phyloP scores from a whole-genome alignment of 2,888 invertebrate genomes.

The Macrosiphum euphorbiae region DNA sequence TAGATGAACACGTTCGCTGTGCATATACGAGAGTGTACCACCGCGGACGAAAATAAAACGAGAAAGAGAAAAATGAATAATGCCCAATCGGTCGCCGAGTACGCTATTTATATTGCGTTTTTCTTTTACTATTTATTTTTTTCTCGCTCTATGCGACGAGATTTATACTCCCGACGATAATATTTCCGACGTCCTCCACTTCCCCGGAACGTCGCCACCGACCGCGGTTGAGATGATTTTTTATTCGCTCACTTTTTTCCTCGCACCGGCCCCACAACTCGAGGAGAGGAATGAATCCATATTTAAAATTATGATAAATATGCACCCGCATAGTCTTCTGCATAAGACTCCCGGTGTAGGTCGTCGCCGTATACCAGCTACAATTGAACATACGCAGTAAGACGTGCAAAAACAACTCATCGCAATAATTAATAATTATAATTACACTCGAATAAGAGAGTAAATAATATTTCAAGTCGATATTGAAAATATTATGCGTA shows the following conservation, averaged over 20 bases:
- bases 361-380: neutral
- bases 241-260: neutral
- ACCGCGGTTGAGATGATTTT: neutral
- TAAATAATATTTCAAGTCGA: neutral
- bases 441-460: neutral
- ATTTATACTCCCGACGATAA: neutral
- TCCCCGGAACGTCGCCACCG: neutral
- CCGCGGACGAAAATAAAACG: slow-evolving; percentile 16
- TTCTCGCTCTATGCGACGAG: neutral
- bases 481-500: neutral
- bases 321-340: neutral
- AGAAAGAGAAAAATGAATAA: slow-evolving; percentile 18
- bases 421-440: neutral
- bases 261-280: neutral
- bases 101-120: slow-evolving; percentile 1
- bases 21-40: neutral
- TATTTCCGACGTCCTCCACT: neutral
- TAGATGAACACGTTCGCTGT: slow-evolving; percentile 5
- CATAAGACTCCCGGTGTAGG: neutral
- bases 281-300: neutral
- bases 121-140: neutral
- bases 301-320: neutral
- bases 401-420: neutral
- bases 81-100: slow-evolving; percentile 1
- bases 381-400: neutral